Evolutionary conservation across 2,888 invertebrate species (phyloP), one percentile per base, ranked within the genome.

Genomic region (Xanthostigma xanthostigma): DNA sequence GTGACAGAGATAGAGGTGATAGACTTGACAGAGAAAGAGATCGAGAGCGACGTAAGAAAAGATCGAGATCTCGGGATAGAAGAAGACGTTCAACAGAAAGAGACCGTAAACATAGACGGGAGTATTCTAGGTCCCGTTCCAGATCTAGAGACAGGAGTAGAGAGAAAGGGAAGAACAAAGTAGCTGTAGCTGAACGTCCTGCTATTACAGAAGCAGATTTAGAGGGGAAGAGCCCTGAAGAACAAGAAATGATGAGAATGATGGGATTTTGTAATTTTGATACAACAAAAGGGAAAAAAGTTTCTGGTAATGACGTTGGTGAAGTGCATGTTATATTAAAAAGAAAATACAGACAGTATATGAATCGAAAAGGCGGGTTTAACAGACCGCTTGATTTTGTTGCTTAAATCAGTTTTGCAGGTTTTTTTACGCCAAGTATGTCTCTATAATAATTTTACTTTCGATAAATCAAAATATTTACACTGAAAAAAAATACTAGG

Each of bases 281-380:
- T 63, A 82, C 91, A 0, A 96, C 97, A 0, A 97, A 98, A 74
- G 90, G 91, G 58, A 94, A 93, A 69, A 89, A 90, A 70, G 94
- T 97, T 0, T 84, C 86, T 1, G 93, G 91, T 35, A 97, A 97
- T 64, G 89, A 94, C 59, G 81, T 81, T 48, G 94, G 93, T n/a
- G 88, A 84, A 34, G 94, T 95, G 53, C 95, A 96, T 65, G 91
- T 96, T 50, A 92, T 94, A 53, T 76, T 95, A 51, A 95, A 96
- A 71, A 75, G 97, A 59, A 92, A 95, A 70, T 96, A 95, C 67
- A 81, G 96, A 59, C 97, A 98, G 70, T 98, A 98, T 65, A 98
- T 98, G 98, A 98, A 98, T 69, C 78, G 98, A 53, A 93, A 95
- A 69, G 98, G 98, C 53, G 98, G 97, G 48, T 98, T 98, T 70